A percentile compares a stretch with the other conserved stretches of the same genome.
Evolutionary conservation across 2,888 invertebrate genomes (phyloP).

Genomic region (Cecidostiba fungosa): DNA sequence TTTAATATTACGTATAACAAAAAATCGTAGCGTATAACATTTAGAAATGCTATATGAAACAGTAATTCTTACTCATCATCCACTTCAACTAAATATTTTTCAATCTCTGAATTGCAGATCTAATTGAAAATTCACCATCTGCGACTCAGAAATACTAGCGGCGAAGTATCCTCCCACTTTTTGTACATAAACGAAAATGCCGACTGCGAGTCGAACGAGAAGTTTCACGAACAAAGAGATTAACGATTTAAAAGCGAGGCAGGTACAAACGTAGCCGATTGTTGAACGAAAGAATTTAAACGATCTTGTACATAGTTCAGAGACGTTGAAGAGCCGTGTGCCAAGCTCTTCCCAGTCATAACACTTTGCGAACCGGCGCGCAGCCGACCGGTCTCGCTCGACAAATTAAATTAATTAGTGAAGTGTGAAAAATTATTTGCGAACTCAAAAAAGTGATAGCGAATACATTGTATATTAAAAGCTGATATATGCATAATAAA

Average conservation of each 20-base stretch:
- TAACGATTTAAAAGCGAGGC: slow-evolving; percentile 20
- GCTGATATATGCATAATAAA: slow-evolving; percentile 53
- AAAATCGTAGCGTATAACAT: slow-evolving; percentile 12
- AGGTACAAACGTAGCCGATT: slow-evolving; percentile 23
- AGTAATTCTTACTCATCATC: background rate
- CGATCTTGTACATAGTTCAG: slow-evolving; percentile 52
- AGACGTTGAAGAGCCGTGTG: background rate
- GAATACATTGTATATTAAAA: slow-evolving; percentile 49
- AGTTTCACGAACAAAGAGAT: slow-evolving; percentile 58
- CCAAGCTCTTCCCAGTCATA: slow-evolving; percentile 17
- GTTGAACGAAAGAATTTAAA: slow-evolving; percentile 10
- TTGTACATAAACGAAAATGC: slow-evolving; percentile 71
- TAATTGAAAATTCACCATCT: slow-evolving; percentile 70
- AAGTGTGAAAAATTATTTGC: slow-evolving; percentile 30
- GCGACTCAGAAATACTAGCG: slow-evolving; percentile 69
- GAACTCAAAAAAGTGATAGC: slow-evolving; percentile 31
- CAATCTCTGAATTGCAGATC: slow-evolving; percentile 74
- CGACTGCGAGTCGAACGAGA: slow-evolving; percentile 56
- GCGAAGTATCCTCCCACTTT: slow-evolving; percentile 68
- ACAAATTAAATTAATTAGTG: slow-evolving; percentile 27
- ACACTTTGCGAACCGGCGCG: background rate
- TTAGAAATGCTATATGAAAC: background rate
- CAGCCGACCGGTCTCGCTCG: background rate
- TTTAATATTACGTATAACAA: slow-evolving; percentile 13
- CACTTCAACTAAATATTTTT: slow-evolving; percentile 45